Evolutionary conservation across 2,888 invertebrate species (phyloP).

Genomic region (Chalcosyrphus nemorum): DNA sequence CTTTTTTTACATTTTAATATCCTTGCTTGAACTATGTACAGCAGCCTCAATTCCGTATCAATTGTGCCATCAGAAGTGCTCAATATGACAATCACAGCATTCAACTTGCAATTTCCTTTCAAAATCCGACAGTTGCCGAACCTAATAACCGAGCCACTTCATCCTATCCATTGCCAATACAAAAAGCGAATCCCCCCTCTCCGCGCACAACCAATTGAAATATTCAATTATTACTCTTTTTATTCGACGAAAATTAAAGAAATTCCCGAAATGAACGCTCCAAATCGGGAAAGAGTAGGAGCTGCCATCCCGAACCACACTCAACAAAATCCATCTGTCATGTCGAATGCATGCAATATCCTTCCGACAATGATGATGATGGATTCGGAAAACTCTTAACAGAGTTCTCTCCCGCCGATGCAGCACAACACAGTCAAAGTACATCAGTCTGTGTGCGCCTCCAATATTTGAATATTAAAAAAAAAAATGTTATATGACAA

Average conservation of each 20-base stretch:
- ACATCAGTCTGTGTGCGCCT: not conserved
- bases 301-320: not conserved
- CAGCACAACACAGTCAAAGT: constrained; percentile 1
- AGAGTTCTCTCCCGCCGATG: constrained; percentile 36
- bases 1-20: not conserved
- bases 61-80: constrained; percentile 38
- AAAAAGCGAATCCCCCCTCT: not conserved
- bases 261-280: constrained; percentile 58
- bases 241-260: constrained; percentile 43
- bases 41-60: constrained; percentile 17
- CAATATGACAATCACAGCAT: constrained; percentile 36
- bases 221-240: constrained; percentile 54
- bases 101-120: constrained; percentile 27
- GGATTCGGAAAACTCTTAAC: constrained; percentile 35
- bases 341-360: constrained; percentile 35
- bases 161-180: not conserved
- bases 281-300: constrained; percentile 23
- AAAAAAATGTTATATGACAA: constrained; percentile 45
- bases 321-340: constrained; percentile 29
- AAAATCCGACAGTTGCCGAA: constrained; percentile 26
- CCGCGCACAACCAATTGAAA: constrained; percentile 27
- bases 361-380: constrained; percentile 35
- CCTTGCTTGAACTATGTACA: not conserved
- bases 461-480: constrained; percentile 66
- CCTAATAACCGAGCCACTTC: constrained; percentile 45